Percentiles rank a stretch among this genome's conserved stretches.
phyloP scores from a whole-genome alignment of 2,888 invertebrate genomes.

The Metallyticus violacea region DNA sequence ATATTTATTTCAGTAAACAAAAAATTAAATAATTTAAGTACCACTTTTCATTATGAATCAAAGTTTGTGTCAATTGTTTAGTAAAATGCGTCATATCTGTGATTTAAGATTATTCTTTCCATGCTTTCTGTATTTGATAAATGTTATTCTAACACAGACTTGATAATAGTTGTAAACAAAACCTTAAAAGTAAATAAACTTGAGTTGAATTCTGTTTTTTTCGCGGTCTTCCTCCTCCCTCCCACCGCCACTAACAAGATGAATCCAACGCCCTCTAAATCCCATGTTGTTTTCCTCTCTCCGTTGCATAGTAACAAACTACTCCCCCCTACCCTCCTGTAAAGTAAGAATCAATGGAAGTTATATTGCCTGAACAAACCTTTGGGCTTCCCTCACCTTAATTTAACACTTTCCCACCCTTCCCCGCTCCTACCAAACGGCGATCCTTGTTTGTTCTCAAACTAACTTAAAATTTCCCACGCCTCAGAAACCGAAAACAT shows the following conservation, averaged over 20 bases:
- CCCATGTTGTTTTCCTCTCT: neutral
- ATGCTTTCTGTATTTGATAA: neutral
- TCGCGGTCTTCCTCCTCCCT: neutral
- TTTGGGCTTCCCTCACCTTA: neutral
- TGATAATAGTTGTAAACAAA: neutral
- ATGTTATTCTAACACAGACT: neutral
- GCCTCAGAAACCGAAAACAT: constrained; percentile 20
- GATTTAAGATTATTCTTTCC: neutral
- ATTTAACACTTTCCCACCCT: neutral
- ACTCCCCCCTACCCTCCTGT: neutral
- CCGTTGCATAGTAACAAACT: neutral
- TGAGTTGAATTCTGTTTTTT: neutral
- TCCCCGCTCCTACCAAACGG: neutral
- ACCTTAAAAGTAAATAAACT: neutral
- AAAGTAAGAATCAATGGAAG: constrained; percentile 3
- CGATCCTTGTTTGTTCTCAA: neutral
- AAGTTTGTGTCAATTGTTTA: too few relatives aligned
- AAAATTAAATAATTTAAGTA: too few relatives aligned
- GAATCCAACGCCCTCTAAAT: neutral
- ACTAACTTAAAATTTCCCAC: constrained; percentile 1
- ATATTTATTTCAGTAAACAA: too few relatives aligned
- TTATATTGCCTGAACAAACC: neutral
- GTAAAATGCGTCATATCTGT: too few relatives aligned
- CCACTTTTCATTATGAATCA: too few relatives aligned
- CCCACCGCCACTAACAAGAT: neutral